A percentile compares a stretch with the other conserved stretches of the same genome.
Evolutionary conservation across 2,113 vertebrate species (phyloP).

Genomic region (Centropus unirufus): DNA sequence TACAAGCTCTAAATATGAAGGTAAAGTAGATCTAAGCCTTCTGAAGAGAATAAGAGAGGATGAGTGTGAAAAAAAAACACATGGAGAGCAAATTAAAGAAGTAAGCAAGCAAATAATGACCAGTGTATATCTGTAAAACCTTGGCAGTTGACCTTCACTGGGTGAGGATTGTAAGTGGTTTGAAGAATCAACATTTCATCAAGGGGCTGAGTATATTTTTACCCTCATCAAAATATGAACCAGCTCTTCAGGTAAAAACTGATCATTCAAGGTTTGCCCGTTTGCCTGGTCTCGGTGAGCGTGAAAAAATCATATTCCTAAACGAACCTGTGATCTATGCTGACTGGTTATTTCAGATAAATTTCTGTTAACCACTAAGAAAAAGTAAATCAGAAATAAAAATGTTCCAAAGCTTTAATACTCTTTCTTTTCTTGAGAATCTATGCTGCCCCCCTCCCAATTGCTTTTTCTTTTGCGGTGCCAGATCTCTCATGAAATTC

Average conservation of each 20-base stretch:
- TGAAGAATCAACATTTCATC: conserved; percentile 44
- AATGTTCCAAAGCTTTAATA: conserved; percentile 29
- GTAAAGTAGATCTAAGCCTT: neutral
- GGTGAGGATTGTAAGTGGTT: conserved; percentile 47
- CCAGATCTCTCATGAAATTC: conserved; percentile 32
- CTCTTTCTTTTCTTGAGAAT: neutral
- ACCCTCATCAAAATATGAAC: conserved; percentile 13
- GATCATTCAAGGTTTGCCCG: conserved; percentile 32
- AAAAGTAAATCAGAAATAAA: conserved; percentile 25
- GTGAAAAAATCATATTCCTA: conserved; percentile 34
- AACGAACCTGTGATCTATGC: conserved; percentile 9
- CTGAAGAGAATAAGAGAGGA: conserved; percentile 21
- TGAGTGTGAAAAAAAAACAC: neutral
- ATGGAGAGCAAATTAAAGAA: conserved; percentile 24
- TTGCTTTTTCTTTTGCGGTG: conserved; percentile 12
- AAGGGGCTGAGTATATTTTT: conserved; percentile 32
- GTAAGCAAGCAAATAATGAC: conserved; percentile 19
- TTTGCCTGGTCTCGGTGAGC: conserved; percentile 32
- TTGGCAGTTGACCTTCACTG: conserved; percentile 69
- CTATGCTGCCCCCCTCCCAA: neutral
- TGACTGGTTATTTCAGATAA: conserved; percentile 13
- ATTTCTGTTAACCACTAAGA: neutral
- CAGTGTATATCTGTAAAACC: conserved; percentile 25
- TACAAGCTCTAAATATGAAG: neutral
- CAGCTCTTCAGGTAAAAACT: conserved; percentile 50